phyloP scores from a whole-genome alignment of 2,797 vertebrate genomes.

The Xenentodon cancila region DNA sequence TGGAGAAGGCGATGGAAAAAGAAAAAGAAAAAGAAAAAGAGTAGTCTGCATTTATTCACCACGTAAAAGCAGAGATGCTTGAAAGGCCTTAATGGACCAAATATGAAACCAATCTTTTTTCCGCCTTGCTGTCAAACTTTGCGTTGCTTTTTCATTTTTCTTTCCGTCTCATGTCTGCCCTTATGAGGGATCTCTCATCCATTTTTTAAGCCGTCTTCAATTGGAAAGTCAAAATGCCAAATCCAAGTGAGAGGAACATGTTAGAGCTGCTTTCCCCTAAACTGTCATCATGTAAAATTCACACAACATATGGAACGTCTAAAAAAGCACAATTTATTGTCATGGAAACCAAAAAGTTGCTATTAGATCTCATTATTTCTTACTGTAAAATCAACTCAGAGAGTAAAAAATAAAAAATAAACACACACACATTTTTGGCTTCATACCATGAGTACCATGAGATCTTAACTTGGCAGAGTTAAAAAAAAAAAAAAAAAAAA shows the following conservation, averaged over 20 bases:
- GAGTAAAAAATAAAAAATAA: neutral
- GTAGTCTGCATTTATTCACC: slow-evolving; percentile 40
- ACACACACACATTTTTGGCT: slow-evolving; percentile 1
- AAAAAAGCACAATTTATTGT: slow-evolving; percentile 12
- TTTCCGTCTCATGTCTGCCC: slow-evolving; percentile 33
- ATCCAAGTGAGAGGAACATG: slow-evolving; percentile 26
- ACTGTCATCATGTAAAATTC: slow-evolving; percentile 31
- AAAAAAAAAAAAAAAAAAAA: slow-evolving; percentile 9
- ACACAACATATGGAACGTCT: neutral
- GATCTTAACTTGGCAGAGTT: slow-evolving; percentile 20
- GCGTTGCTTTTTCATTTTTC: slow-evolving; percentile 48
- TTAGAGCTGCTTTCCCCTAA: slow-evolving; percentile 19
- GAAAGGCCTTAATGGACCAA: slow-evolving; percentile 59
- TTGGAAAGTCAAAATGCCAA: slow-evolving; percentile 29
- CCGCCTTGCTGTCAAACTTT: slow-evolving; percentile 32
- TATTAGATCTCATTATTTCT: slow-evolving; percentile 32
- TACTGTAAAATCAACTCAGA: slow-evolving; percentile 20
- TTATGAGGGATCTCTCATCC: slow-evolving; percentile 45
- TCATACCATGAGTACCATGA: slow-evolving; percentile 20
- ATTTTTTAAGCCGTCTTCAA: slow-evolving; percentile 42
- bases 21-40: slow-evolving; percentile 4
- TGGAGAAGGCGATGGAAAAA: slow-evolving; percentile 18
- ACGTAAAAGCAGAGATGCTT: slow-evolving; percentile 41
- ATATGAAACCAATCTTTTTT: slow-evolving; percentile 47
- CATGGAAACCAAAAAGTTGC: neutral